Base-by-base conservation (phyloP, 2,113 vertebrate genomes). In the Herpetotheres cachinnans region DNA sequence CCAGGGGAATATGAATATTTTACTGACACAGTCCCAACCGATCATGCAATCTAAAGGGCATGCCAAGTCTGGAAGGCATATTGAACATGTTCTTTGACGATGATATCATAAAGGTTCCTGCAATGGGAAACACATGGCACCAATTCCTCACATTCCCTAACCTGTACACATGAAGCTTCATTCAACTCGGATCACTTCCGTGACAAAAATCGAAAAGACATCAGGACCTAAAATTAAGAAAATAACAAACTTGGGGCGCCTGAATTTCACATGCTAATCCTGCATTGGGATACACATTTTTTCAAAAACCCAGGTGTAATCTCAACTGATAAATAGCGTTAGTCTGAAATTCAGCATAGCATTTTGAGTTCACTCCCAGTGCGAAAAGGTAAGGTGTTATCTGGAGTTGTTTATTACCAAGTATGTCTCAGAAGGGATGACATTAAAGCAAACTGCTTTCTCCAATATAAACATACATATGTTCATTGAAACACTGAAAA, bases 41-140 rank as follows among this genome's bases (percentile, higher is more conserved):
- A 95, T 96, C 95, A 78, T 40, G 63, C 56, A 79, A 74, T 65
- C 79, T 73, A 15, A 92, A 86, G 5, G 71, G 56, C 73, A 92
- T 44, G 80, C 94, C 80, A 95, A 22, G 96, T 97, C 97, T 97
- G 96, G 95, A 97, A 97, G 95, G 94, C 96, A 98, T 97, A 96
- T 93, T 94, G 94, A 96, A 92, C 92, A 54, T 97, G 97, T 97
- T 96, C 95, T 76, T 89, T 13, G 24, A 71, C 2, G 2, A 95
- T 97, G 97, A 97, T 95, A 97, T 97, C 96, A 97, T 91, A 67
- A 84, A 95, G 82, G 79, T 85, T 94, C 80, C 84, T 7, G 9
- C 94, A 96, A 97, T 94, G 82, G 93, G 90, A 96, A 97, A 96
- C 97, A 98, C 92, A 97, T 97, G 97, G 92, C 86, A 96, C 70